A percentile compares a stretch with the other conserved stretches of the same genome.
Evolutionary conservation across 2,888 invertebrate species (phyloP).

Genomic region (Lissonota sp.): DNA sequence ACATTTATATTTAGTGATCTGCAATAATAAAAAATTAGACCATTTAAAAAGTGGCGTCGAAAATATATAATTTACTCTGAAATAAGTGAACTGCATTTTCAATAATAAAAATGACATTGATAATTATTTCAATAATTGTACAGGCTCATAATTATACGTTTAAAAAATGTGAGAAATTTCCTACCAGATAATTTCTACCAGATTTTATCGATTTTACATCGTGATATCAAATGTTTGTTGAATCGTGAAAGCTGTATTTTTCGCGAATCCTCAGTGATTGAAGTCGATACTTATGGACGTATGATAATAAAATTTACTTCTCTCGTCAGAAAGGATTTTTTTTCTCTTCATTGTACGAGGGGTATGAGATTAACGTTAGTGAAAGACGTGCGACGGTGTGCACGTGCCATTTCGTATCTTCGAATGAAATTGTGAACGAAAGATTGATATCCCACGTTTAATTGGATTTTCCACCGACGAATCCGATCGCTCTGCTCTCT

Average conservation of each 20-base stretch:
- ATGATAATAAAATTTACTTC: slow-evolving; percentile 51
- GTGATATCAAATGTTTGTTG: too few species aligned
- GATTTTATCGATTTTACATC: too few species aligned
- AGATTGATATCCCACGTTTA: slow-evolving; percentile 66
- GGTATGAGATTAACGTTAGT: slow-evolving; percentile 48
- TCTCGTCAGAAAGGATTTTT: slow-evolving; percentile 52
- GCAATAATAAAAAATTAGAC: too few species aligned
- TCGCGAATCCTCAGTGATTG: neutral
- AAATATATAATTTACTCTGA: too few species aligned
- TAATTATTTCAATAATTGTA: too few species aligned
- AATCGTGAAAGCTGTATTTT: neutral
- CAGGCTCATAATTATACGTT: too few species aligned
- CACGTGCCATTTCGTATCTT: slow-evolving; percentile 55
- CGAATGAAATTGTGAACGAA: slow-evolving; percentile 64
- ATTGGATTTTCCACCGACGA: slow-evolving; percentile 65
- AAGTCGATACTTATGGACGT: slow-evolving; percentile 2
- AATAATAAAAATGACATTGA: too few species aligned
- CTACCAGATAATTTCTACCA: too few species aligned
- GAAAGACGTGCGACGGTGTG: slow-evolving; percentile 33
- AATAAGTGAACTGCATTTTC: too few species aligned
- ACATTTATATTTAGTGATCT: too few species aligned
- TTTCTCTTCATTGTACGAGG: slow-evolving; percentile 22
- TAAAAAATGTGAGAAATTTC: too few species aligned
- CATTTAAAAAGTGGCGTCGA: too few species aligned
- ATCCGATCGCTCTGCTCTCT: slow-evolving; percentile 58